Evolutionary conservation across 1,140 invertebrate genomes (phyloP).

Genomic region (Drosophila takahashii): DNA sequence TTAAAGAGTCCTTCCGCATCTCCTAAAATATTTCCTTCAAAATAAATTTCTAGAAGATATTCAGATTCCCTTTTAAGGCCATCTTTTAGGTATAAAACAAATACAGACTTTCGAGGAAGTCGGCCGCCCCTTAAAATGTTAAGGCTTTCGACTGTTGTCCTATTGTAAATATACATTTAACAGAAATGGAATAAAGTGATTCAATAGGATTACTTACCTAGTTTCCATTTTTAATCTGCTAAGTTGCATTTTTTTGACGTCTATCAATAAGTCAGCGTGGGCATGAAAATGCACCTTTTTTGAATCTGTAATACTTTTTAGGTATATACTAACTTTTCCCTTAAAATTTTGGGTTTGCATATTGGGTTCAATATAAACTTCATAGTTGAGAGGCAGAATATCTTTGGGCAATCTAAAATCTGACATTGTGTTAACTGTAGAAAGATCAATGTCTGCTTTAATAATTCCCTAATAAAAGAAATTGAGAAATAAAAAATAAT

Average conservation of each 20-base stretch:
- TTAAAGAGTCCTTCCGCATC: slow-evolving; percentile 88
- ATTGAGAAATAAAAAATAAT: not conserved
- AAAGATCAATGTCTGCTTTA: slow-evolving; percentile 87
- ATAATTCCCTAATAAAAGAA: slow-evolving; percentile 22
- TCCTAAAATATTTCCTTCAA: slow-evolving; percentile 86
- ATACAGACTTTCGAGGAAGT: slow-evolving; percentile 86
- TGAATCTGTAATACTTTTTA: slow-evolving; percentile 86
- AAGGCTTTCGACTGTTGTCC: slow-evolving; percentile 2
- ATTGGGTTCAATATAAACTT: slow-evolving; percentile 87
- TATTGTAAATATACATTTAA: not conserved
- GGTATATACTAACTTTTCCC: slow-evolving; percentile 87
- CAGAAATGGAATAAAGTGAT: not conserved
- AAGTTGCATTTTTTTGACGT: slow-evolving; percentile 80
- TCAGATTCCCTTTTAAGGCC: slow-evolving; percentile 85
- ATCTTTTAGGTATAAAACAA: slow-evolving; percentile 86
- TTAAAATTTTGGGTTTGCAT: slow-evolving; percentile 87
- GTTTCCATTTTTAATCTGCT: slow-evolving; percentile 47
- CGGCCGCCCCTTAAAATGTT: slow-evolving; percentile 66
- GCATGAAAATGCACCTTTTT: slow-evolving; percentile 88
- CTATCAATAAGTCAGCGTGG: slow-evolving; percentile 87
- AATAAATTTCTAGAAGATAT: slow-evolving; percentile 87
- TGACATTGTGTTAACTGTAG: slow-evolving; percentile 86
- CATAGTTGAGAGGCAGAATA: slow-evolving; percentile 87
- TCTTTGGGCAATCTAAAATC: slow-evolving; percentile 86
- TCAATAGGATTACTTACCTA: slow-evolving; percentile 67